Evolutionary conservation across 2,888 invertebrate genomes (phyloP).

Genomic region (Creontiades dilutus): DNA sequence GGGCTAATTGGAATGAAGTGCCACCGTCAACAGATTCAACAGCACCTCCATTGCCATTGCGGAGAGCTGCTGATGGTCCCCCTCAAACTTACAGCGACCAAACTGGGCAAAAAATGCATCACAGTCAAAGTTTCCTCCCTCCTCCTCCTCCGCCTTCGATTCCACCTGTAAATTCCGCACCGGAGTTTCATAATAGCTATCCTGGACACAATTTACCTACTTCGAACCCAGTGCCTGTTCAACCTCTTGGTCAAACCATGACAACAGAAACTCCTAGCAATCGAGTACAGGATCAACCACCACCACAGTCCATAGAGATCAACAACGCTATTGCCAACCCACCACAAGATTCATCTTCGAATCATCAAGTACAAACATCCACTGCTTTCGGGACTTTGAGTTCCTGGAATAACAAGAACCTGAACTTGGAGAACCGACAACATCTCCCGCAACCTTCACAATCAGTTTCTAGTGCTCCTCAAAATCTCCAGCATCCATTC

Average conservation of each 20-base stretch:
- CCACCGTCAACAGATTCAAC: constrained; percentile 10
- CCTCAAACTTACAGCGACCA: background rate
- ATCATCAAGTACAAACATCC: constrained; percentile 7
- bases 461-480: background rate
- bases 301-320: constrained; percentile 44
- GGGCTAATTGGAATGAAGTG: constrained; percentile 7
- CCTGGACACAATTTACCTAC: background rate
- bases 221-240: background rate
- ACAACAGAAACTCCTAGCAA: constrained; percentile 43
- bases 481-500: background rate
- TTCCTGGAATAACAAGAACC: constrained; percentile 28
- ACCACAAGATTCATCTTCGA: constrained; percentile 5
- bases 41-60: constrained; percentile 19
- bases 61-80: constrained; percentile 6
- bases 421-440: constrained; percentile 16
- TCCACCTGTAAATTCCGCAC: background rate
- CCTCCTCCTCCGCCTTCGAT: background rate
- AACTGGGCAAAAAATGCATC: background rate
- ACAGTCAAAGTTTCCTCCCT: background rate
- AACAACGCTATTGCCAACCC: constrained; percentile 3
- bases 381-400: constrained; percentile 28
- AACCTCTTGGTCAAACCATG: constrained; percentile 45
- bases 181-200: background rate
- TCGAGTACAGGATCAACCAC: constrained; percentile 1
- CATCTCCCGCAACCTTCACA: constrained; percentile 1